Conservation (phyloP, 2,797 vertebrate genomes). For the Propithecus perrieri region DNA sequence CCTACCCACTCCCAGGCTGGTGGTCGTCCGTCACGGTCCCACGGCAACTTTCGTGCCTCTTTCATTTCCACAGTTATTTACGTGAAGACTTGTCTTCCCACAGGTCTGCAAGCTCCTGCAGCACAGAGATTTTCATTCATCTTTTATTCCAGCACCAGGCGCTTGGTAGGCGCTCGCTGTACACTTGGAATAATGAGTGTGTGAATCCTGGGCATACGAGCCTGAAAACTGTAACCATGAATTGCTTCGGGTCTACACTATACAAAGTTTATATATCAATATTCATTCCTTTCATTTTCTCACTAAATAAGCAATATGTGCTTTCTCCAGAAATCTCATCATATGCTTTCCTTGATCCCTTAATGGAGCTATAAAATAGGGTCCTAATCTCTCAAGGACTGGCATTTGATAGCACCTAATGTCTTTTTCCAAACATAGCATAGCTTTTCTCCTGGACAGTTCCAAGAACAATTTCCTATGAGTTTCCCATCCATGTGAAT, state of each 20-base stretch:
- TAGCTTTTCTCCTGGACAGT: not conserved
- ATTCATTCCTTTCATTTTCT: not conserved
- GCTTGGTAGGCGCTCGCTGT: not conserved
- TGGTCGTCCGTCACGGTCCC: not conserved
- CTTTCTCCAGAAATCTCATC: conserved; percentile 23
- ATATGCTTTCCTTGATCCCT: not conserved
- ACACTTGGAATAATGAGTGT: not conserved
- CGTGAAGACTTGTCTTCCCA: not conserved
- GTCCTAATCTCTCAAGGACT: not conserved
- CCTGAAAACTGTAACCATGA: not conserved
- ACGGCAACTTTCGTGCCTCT: not conserved
- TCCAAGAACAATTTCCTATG: not conserved
- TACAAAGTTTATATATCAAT: not conserved
- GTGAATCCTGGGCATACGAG: not conserved
- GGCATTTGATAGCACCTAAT: not conserved
- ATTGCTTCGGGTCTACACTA: not conserved
- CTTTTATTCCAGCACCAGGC: not conserved
- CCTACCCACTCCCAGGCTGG: not conserved
- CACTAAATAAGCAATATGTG: not conserved
- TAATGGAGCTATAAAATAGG: not conserved
- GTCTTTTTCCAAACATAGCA: not conserved
- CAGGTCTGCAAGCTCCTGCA: not conserved
- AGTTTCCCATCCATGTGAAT: not conserved
- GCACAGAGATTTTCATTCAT: not conserved
- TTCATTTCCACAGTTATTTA: not conserved